Conservation (phyloP, 2,113 vertebrate genomes). For the Zeus faber region DNA sequence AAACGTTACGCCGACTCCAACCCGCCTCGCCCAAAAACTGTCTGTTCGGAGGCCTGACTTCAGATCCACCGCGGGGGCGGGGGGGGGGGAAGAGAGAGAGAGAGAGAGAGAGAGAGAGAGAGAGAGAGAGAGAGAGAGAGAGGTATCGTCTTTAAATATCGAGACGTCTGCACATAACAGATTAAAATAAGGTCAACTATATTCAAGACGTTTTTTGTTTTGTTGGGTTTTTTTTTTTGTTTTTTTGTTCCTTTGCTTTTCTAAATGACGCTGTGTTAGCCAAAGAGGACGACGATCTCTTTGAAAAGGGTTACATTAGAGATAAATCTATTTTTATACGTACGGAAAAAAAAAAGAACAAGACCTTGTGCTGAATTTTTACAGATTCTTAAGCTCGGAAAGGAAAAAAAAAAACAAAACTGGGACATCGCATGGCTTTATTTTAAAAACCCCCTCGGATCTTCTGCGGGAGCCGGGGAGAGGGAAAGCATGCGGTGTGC, state of each 20-base stretch:
- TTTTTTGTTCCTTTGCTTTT: no score
- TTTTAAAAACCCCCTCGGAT: conserved; percentile 76
- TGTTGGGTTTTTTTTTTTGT: no score
- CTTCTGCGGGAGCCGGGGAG: conserved; percentile 65
- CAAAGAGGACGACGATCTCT: conserved; percentile 82
- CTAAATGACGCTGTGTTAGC: conserved; percentile 82
- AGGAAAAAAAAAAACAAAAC: no score
- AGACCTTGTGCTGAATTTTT: conserved; percentile 87
- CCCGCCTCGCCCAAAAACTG: conserved; percentile 53
- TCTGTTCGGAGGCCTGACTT: conserved; percentile 48
- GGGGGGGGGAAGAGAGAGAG: no score
- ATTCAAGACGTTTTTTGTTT: conserved; percentile 76
- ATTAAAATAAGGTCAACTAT: conserved; percentile 74
- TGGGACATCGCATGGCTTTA: conserved; percentile 81
- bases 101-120: no score
- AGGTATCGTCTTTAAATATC: conserved; percentile 69
- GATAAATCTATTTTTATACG: conserved; percentile 90
- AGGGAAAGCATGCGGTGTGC: conserved; percentile 68
- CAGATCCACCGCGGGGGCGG: conserved; percentile 55
- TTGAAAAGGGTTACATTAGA: conserved; percentile 84
- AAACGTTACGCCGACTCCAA: conserved; percentile 46
- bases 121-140: no score
- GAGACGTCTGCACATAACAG: conserved; percentile 67
- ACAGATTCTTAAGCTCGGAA: conserved; percentile 84
- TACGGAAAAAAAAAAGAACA: conserved; percentile 83